Conservation (phyloP, 1,140 invertebrate species). For the Neodiprion lecontei region DNA sequence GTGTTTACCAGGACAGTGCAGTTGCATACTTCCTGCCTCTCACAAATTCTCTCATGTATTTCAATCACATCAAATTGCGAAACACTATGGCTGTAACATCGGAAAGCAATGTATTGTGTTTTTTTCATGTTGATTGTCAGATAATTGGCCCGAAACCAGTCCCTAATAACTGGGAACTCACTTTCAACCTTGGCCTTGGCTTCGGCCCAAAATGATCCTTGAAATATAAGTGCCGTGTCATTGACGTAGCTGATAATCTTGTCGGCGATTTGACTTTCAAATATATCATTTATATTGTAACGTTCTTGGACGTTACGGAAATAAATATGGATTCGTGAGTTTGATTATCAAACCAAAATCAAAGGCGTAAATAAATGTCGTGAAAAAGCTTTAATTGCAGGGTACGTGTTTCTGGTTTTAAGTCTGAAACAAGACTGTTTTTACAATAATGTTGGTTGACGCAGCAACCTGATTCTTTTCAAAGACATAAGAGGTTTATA, state of each 20-base stretch:
- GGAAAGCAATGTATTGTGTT: constrained; percentile 15
- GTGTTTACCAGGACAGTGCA: too few relatives aligned
- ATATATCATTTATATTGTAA: constrained; percentile 18
- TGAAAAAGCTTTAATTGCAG: too few relatives aligned
- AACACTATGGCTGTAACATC: constrained; percentile 11
- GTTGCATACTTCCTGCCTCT: not conserved
- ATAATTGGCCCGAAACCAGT: constrained; percentile 23
- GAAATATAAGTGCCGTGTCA: constrained; percentile 15
- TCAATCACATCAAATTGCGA: not conserved
- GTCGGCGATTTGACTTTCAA: not conserved
- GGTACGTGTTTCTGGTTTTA: too few relatives aligned
- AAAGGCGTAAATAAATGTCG: too few relatives aligned
- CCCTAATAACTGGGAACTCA: constrained; percentile 5
- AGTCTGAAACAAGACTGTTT: too few relatives aligned
- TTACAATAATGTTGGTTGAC: too few relatives aligned
- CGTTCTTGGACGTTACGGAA: too few relatives aligned
- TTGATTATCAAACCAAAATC: too few relatives aligned
- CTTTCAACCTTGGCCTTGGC: not conserved
- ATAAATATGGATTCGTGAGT: too few relatives aligned
- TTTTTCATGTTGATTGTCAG: constrained; percentile 17
- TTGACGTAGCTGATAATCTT: constrained; percentile 19
- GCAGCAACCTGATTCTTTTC: too few relatives aligned
- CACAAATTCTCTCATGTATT: not conserved
- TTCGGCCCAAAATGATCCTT: not conserved
- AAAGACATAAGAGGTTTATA: too few relatives aligned